These are phyloP conservation scores for Tachypleus tridentatus DNA, from an alignment of 1,140 invertebrate species.

Conservation along the genomic window DNA sequence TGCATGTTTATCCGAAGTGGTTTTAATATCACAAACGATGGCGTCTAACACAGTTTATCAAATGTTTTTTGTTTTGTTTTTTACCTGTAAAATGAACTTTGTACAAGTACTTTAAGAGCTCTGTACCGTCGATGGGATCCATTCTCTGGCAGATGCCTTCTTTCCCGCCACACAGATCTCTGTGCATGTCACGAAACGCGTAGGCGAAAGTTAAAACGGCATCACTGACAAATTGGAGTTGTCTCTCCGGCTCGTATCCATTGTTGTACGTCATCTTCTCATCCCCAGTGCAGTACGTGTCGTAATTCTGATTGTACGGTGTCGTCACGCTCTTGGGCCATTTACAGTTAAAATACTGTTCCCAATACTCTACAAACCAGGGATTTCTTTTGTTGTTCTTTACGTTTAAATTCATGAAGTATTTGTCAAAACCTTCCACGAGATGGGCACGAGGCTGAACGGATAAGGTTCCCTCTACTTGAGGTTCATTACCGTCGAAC, in stretches of 20 bases:
- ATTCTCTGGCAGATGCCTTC: conserved; percentile 70
- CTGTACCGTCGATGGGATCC: conserved; percentile 72
- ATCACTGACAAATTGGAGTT: conserved; percentile 84
- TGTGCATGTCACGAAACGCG: conserved; percentile 76
- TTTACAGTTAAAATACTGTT: conserved; percentile 60
- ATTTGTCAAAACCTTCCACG: conserved; percentile 72
- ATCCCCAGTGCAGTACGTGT: conserved; percentile 27
- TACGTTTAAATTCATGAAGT: conserved; percentile 71
- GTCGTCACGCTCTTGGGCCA: conserved; percentile 55
- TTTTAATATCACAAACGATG: too few relatives aligned
- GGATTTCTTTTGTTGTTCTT: conserved; percentile 79
- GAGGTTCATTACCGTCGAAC: conserved; percentile 71
- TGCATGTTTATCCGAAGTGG: too few relatives aligned
- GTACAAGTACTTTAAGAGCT: conserved; percentile 65
- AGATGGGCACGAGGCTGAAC: conserved; percentile 81
- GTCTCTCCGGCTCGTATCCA: conserved; percentile 62
- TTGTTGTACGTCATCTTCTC: conserved; percentile 54
- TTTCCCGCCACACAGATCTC: conserved; percentile 49
- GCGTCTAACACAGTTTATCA: too few relatives aligned
- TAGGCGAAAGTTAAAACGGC: conserved; percentile 83
- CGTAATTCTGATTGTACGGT: conserved; percentile 66
- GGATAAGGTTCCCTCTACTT: conserved; percentile 58
- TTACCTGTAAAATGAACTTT: conserved; percentile 74
- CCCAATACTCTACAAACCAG: conserved; percentile 93
- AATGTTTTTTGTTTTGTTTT: conserved; percentile 11